Base-by-base conservation (phyloP, 2,797 vertebrate species). In the Clarias platycephalus region DNA sequence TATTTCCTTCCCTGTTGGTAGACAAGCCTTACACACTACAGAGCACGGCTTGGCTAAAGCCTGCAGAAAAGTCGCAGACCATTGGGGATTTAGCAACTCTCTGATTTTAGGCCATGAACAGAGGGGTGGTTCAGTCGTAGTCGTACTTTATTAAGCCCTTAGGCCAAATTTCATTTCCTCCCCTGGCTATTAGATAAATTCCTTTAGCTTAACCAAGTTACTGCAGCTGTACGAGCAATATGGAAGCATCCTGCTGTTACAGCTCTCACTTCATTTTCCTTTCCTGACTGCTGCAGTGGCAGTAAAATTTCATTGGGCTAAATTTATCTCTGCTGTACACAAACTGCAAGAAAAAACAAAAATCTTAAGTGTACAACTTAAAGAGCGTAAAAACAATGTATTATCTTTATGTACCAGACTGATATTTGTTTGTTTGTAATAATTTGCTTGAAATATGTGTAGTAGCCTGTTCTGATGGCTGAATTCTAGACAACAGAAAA, bases 181-280 rank as follows among this genome's bases (percentile, higher is more conserved):
- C 81, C 85, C 75, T 80, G 82, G 68, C 72, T 80, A 89, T 88
- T 86, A 89, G 87, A 90, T 90, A 87, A 89, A 88, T 81, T 83
- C 28, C 79, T 68, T 89, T 85, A 86, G 79, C 82, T 86, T 87
- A 88, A 91, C 80, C 81, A 77, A 82, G 88, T 87, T 88, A 86
- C 57, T 74, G 74, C 72, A 76, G 76, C 74, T 85, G 66, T 86
- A 55, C 28, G 57, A 82, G 82, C 80, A 16, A 58, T 58, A 10
- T 28, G 37, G 85, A 70, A 49, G 78, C 66, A 81, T 80, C 83
- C 85, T 78, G 80, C 87, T 84, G 80, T 82, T 55, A 68, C 37
- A 67, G 82, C 68, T 84, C 84, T 82, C 49, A 82, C 72, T 62
- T 86, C 74, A 72, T 85, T 84, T 64, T 26, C 20, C 68, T 24